Evolutionary conservation across 2,888 invertebrate genomes (phyloP).

Genomic region (Diogma glabrata): DNA sequence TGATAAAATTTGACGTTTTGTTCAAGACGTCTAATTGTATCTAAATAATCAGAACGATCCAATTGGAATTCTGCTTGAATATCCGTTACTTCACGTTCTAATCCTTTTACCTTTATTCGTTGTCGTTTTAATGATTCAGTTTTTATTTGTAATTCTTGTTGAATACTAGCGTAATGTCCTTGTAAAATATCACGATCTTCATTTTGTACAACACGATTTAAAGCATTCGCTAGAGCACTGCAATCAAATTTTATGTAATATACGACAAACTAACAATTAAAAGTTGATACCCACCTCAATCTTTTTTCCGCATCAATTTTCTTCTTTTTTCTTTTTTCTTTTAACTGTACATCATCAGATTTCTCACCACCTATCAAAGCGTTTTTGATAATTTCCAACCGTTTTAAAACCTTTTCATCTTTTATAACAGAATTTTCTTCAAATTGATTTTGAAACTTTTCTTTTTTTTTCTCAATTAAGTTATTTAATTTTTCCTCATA

Average conservation of each 20-base stretch:
- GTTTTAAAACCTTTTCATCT: slow-evolving; percentile 18
- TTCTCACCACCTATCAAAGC: slow-evolving; percentile 72
- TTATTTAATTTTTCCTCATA: slow-evolving; percentile 24
- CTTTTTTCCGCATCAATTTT: slow-evolving; percentile 55
- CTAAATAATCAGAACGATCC: slow-evolving; percentile 71
- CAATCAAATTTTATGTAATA: too few species aligned
- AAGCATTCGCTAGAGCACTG: slow-evolving; percentile 44
- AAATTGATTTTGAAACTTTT: slow-evolving; percentile 10
- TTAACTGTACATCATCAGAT: slow-evolving; percentile 56
- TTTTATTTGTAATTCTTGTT: slow-evolving; percentile 62
- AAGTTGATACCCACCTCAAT: background rate
- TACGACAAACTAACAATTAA: background rate
- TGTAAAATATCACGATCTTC: slow-evolving; percentile 59
- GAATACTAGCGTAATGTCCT: slow-evolving; percentile 64
- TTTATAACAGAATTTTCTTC: slow-evolving; percentile 8
- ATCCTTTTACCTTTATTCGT: slow-evolving; percentile 49
- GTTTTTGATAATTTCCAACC: slow-evolving; percentile 52
- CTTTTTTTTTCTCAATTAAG: slow-evolving; percentile 14
- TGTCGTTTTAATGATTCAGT: slow-evolving; percentile 53
- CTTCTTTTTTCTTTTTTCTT: slow-evolving; percentile 53
- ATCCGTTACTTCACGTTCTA: slow-evolving; percentile 63
- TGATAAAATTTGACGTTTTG: slow-evolving; percentile 53
- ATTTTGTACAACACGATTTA: slow-evolving; percentile 49
- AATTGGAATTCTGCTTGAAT: slow-evolving; percentile 70
- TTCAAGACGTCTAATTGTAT: slow-evolving; percentile 64